phyloP scores from a whole-genome alignment of 37 sponge, comb jelly and placozoan species.

The Bolinopsis microptera region DNA sequence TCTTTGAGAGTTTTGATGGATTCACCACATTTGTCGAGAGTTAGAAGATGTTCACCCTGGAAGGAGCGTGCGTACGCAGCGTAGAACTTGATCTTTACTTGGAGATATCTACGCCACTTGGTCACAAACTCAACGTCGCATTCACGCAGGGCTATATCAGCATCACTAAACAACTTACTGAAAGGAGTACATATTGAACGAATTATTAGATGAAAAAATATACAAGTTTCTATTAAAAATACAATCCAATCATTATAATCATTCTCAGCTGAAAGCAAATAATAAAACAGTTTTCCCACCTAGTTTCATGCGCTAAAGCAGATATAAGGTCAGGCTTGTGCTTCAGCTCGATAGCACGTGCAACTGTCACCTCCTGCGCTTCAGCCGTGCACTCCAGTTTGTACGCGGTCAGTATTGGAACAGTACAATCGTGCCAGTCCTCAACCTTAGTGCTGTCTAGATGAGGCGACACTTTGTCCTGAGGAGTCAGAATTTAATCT shows the following conservation, averaged over 20 bases:
- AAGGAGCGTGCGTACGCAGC: slow-evolving; percentile 89
- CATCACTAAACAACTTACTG: slow-evolving; percentile 54
- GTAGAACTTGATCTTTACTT: slow-evolving; percentile 85
- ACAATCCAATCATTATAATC: too few relatives aligned
- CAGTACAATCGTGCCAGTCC: slow-evolving; percentile 54
- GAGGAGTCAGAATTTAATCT: not conserved
- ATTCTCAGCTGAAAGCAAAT: too few relatives aligned
- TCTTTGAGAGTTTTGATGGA: slow-evolving; percentile 81
- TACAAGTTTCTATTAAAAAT: not conserved
- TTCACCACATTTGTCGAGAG: slow-evolving; percentile 95
- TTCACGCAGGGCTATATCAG: slow-evolving; percentile 11
- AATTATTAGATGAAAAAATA: too few relatives aligned
- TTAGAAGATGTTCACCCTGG: slow-evolving; percentile 86
- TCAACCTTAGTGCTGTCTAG: not conserved
- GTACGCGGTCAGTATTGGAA: slow-evolving; percentile 89
- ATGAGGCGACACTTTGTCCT: slow-evolving; percentile 28
- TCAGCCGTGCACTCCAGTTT: slow-evolving; percentile 88
- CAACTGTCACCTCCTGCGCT: slow-evolving; percentile 95
- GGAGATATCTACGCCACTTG: slow-evolving; percentile 87
- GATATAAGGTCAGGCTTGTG: slow-evolving; percentile 89
- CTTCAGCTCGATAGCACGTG: slow-evolving; percentile 90
- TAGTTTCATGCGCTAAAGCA: slow-evolving; percentile 82
- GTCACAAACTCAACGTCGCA: slow-evolving; percentile 67
- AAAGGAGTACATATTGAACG: not conserved
- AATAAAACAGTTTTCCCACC: not conserved